Base-by-base conservation (phyloP, 2,113 vertebrate species). In the Platysternon megacephalum region DNA sequence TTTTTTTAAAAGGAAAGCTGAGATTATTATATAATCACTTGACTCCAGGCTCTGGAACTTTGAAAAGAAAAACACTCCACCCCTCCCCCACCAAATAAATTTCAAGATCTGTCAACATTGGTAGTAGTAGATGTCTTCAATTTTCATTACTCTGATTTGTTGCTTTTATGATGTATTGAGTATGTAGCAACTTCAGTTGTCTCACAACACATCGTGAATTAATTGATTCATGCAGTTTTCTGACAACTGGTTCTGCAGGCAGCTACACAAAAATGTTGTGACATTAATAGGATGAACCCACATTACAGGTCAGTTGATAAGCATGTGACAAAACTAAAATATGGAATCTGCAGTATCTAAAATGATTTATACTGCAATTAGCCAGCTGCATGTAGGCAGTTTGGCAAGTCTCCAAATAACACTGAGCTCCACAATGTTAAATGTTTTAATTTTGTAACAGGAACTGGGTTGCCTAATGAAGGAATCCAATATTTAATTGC, bases 321-420 rank as follows among this genome's bases (percentile, higher is more conserved):
- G 81, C 13, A 87, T 92, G 17, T 76, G 80, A 39, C 7, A 84
- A 87, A 94, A 90, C 93, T 91, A 48, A 87, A 93, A 55, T 93
- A 55, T 0, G 1, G 53, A 68, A 53, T 28, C 8, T 86, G 19
- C 72, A n/a, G 6, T 81, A 32, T 74, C 79, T 85, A 42, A 93
- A 93, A 88, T 89, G 72, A 82, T 42, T 88, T 72, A 82, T 48
- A 24, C n/a, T 58, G 52, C 78, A 92, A 76, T 76, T 85, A 86
- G 53, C 22, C 80, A 92, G 56, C 80, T 88, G 52, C 28, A 79
- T 17, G 80, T 13, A 61, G 44, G 74, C 86, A 55, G 5, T 49
- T 14, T 79, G 91, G 87, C 87, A 24, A 44, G 46, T 74, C 16
- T 91, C 91, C 95, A 95, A 78, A 88, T 61, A 48, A 42, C 76